Percentiles rank a stretch among this genome's conserved stretches.
Evolutionary conservation across 2,113 vertebrate species (phyloP).

Genomic region (Tenebrosternarchus preto): DNA sequence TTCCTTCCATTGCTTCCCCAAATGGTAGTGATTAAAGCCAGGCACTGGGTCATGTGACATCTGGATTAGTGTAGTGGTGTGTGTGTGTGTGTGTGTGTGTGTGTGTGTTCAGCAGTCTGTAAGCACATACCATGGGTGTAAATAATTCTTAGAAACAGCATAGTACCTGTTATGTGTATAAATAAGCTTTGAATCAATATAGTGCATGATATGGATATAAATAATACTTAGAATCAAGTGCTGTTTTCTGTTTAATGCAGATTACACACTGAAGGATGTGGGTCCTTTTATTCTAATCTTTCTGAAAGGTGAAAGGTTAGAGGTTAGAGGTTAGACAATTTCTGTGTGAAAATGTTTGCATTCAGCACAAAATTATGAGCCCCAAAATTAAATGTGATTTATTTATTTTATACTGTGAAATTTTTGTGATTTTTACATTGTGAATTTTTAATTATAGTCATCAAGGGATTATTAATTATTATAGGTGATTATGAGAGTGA

Average conservation of each 20-base stretch:
- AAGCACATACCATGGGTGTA: background rate
- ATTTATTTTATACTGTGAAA: too few species aligned
- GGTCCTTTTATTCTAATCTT: too few species aligned
- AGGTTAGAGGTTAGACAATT: too few species aligned
- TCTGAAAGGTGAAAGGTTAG: too few species aligned
- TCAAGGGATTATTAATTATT: background rate
- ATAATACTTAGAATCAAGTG: background rate
- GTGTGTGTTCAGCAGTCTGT: too few species aligned
- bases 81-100: too few species aligned
- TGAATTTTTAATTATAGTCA: too few species aligned
- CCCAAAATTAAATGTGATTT: too few species aligned
- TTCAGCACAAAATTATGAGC: too few species aligned
- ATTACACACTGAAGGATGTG: background rate
- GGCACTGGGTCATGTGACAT: slow-evolving; percentile 32
- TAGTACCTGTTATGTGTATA: background rate
- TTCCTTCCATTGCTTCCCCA: slow-evolving; percentile 24
- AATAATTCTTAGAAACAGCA: background rate
- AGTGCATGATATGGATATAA: slow-evolving; percentile 9
- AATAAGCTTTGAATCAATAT: background rate
- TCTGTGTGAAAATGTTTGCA: too few species aligned
- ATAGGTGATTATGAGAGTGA: slow-evolving; percentile 3
- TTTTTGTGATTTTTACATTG: too few species aligned
- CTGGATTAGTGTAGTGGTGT: slow-evolving; percentile 8
- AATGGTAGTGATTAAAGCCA: slow-evolving; percentile 25
- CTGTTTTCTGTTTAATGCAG: background rate